These are phyloP conservation scores for Melanotaenia duboulayi DNA, from an alignment of 2,113 vertebrate species.

Conservation along the genomic window DNA sequence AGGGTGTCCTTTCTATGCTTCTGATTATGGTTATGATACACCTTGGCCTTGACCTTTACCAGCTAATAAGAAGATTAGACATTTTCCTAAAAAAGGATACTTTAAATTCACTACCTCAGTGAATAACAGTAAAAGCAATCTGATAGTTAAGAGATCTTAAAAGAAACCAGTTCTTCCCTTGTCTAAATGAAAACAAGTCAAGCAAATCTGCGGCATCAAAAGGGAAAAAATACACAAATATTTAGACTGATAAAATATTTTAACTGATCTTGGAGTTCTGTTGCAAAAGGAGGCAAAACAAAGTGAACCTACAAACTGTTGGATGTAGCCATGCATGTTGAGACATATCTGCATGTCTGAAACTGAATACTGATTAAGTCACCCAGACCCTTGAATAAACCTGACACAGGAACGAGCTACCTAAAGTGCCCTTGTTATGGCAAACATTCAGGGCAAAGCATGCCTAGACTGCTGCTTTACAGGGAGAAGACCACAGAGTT, in stretches of 20 bases:
- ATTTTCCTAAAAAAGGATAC: no score
- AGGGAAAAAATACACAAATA: no score
- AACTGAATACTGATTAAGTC: conserved; percentile 52
- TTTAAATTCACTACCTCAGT: no score
- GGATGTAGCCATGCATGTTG: conserved; percentile 8
- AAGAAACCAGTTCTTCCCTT: no score
- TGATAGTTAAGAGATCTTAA: no score
- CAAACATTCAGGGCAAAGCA: conserved; percentile 26
- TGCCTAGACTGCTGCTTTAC: conserved; percentile 41
- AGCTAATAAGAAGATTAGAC: neutral
- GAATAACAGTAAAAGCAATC: no score
- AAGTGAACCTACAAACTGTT: conserved; percentile 12
- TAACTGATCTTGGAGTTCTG: neutral
- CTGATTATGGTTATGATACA: no score
- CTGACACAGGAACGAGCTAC: conserved; percentile 46
- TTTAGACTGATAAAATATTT: no score
- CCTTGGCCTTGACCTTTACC: neutral
- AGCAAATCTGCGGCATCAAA: no score
- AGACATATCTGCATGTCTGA: conserved; percentile 27
- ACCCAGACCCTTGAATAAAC: conserved; percentile 42
- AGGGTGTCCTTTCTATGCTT: no score
- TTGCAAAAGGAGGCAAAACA: conserved; percentile 1
- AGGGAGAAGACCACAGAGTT: conserved; percentile 41
- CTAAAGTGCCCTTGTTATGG: conserved; percentile 25
- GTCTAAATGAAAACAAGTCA: no score